Percentiles rank a stretch among this genome's conserved stretches.
Conservation (phyloP, 2,888 invertebrate genomes). For the Pterostichus niger region DNA sequence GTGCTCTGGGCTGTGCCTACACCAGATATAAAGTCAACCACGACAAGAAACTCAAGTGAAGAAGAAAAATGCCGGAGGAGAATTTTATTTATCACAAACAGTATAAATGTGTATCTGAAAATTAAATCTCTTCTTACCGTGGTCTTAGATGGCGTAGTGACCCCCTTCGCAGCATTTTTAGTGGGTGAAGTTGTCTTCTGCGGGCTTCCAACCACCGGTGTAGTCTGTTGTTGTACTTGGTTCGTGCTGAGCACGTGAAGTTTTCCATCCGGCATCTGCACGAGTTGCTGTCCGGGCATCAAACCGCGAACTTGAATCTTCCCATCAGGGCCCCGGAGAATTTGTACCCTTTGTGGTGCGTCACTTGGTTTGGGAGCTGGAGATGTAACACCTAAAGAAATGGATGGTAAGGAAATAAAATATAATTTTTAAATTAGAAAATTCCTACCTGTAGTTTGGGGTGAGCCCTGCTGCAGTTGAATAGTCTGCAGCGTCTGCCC, state of each 20-base stretch:
- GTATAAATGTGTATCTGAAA: no score
- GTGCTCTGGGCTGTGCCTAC: conserved; percentile 14
- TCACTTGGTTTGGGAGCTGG: conserved; percentile 71
- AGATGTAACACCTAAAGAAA: not conserved
- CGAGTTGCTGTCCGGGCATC: conserved; percentile 94
- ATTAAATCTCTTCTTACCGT: conserved; percentile 24
- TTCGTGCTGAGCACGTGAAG: conserved; percentile 89
- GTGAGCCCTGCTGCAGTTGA: conserved; percentile 75
- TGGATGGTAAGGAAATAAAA: not conserved
- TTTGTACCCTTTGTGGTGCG: conserved; percentile 90
- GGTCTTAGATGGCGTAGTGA: conserved; percentile 68
- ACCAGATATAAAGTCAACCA: not conserved
- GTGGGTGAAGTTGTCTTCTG: conserved; percentile 72
- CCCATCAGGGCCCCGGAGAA: conserved; percentile 93
- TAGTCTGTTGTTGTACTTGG: conserved; percentile 75
- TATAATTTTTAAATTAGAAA: not conserved
- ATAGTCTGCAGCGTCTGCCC: conserved; percentile 74
- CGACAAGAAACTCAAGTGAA: no score
- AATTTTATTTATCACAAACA: no score
- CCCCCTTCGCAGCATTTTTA: conserved; percentile 72
- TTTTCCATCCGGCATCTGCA: conserved; percentile 96
- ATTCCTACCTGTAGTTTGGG: conserved; percentile 47
- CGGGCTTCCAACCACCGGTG: conserved; percentile 76
- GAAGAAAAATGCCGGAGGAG: no score
- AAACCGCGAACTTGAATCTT: conserved; percentile 95